Conservation (phyloP, 1,140 invertebrate genomes). For the Neomicropteryx cornuta region DNA sequence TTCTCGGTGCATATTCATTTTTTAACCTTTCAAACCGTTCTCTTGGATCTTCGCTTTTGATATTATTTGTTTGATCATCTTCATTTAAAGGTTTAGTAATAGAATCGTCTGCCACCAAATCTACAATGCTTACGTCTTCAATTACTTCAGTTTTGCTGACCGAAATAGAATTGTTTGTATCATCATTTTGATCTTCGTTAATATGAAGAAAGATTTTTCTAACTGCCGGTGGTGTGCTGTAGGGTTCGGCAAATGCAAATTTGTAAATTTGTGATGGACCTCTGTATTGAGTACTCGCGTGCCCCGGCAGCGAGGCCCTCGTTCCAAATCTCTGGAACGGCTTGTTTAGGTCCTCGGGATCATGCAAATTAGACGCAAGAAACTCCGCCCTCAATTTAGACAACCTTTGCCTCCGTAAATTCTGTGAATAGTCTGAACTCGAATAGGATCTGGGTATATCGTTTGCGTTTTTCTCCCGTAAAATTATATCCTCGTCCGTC, state of each 20-base stretch:
- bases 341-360: conserved; percentile 21
- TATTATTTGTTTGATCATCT: conserved; percentile 14
- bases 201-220: conserved; percentile 24
- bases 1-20: conserved; percentile 32
- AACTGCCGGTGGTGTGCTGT: conserved; percentile 27
- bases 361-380: conserved; percentile 31
- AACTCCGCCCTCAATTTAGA: conserved; percentile 30
- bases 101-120: too few relatives aligned
- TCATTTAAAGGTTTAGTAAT: conserved; percentile 21
- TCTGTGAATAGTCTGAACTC: conserved; percentile 31
- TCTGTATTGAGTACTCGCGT: too few relatives aligned
- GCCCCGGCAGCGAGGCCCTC: conserved; percentile 28
- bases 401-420: conserved; percentile 28
- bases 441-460: too few relatives aligned
- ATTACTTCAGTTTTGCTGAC: too few relatives aligned
- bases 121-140: too few relatives aligned
- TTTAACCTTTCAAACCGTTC: conserved; percentile 32
- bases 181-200: conserved; percentile 24
- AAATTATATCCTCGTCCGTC: too few relatives aligned
- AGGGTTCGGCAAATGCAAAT: conserved; percentile 37
- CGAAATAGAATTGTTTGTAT: too few relatives aligned
- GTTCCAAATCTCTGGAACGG: conserved; percentile 27
- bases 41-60: conserved; percentile 25
- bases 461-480: too few relatives aligned
- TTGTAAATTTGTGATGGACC: conserved; percentile 26